phyloP scores from a whole-genome alignment of 2,113 vertebrate species.

The Trogon surrucura region DNA sequence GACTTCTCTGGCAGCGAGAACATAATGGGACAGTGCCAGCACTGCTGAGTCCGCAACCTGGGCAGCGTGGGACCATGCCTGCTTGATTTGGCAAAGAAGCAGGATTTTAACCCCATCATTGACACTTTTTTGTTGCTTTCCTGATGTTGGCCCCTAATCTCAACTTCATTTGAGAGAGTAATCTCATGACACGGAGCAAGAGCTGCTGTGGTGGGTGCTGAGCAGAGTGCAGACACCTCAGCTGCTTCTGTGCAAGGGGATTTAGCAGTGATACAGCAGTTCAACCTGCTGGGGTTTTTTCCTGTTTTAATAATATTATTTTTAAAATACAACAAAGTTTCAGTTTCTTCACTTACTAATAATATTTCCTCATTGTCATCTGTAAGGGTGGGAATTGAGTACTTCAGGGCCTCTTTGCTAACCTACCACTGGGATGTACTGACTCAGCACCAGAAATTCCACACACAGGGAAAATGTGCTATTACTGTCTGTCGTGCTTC shows the following conservation, averaged over 20 bases:
- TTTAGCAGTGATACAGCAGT: not conserved
- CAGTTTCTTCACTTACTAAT: not conserved
- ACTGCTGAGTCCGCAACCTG: not conserved
- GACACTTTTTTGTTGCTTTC: not conserved
- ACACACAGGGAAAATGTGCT: not conserved
- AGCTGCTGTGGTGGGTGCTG: not conserved
- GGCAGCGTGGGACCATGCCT: not conserved
- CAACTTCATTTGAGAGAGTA: not conserved
- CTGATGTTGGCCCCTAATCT: not conserved
- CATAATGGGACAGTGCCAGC: not conserved
- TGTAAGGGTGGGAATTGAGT: not conserved
- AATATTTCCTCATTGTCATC: not conserved
- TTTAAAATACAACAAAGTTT: not conserved
- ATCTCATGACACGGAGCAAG: not conserved
- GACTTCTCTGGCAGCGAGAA: not conserved
- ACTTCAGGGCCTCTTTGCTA: not conserved
- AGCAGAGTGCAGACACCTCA: not conserved
- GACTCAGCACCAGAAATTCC: not conserved
- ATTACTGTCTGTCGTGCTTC: not conserved
- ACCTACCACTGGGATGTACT: not conserved
- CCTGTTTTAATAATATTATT: not conserved
- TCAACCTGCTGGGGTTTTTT: not conserved
- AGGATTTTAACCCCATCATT: not conserved
- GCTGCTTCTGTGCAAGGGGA: not conserved
- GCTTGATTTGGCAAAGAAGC: not conserved